Percentiles rank a stretch among this genome's conserved stretches.
Conservation (phyloP, 1,140 invertebrate species). For the Oncopeltus fasciatus region DNA sequence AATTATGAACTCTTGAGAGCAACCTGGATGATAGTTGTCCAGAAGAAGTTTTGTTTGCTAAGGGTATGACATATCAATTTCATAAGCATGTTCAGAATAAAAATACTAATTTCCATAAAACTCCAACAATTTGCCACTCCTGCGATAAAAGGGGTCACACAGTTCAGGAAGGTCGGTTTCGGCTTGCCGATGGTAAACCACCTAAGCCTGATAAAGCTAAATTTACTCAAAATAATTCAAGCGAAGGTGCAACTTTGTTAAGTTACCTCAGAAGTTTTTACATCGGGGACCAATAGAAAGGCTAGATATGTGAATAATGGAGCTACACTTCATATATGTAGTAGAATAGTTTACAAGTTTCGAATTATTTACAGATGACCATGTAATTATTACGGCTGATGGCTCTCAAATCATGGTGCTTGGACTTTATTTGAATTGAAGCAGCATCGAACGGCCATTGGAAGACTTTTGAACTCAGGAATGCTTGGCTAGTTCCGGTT, state of each 20-base stretch:
- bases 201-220: too few species aligned
- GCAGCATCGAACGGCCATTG: not conserved
- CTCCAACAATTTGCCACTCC: too few species aligned
- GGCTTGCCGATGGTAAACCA: too few species aligned
- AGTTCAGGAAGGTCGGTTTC: too few species aligned
- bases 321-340: not conserved
- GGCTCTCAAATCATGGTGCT: not conserved
- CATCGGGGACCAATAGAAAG: not conserved
- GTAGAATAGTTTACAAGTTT: not conserved
- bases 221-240: too few species aligned
- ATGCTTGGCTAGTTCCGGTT: slow-evolving; percentile 21
- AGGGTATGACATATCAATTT: not conserved
- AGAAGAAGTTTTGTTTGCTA: not conserved
- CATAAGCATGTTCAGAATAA: not conserved
- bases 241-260: not conserved
- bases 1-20: too few species aligned
- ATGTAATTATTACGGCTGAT: not conserved
- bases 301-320: not conserved
- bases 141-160: too few species aligned
- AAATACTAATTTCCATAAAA: not conserved
- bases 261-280: not conserved
- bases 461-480: slow-evolving; percentile 4
- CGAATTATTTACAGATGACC: not conserved
- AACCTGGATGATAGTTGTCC: not conserved
- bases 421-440: not conserved